These are phyloP conservation scores for Ochropacha duplaris DNA, from an alignment of 2,888 invertebrate species.

Conservation along the genomic window DNA sequence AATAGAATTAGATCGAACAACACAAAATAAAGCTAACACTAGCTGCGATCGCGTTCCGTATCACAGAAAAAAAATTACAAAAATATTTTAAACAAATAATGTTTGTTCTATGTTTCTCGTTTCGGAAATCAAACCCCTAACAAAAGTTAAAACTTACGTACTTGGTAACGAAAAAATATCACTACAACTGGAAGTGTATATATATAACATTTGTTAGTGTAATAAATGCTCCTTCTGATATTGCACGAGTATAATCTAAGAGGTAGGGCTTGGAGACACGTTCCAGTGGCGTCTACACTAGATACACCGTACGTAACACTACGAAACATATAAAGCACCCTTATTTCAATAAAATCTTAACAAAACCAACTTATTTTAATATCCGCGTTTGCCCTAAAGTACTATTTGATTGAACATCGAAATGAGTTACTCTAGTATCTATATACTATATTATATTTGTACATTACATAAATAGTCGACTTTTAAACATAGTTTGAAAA, in stretches of 20 bases:
- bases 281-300: slow-evolving; percentile 13
- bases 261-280: slow-evolving; percentile 48
- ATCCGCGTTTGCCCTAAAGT: neutral
- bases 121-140: slow-evolving; percentile 45
- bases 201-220: slow-evolving; percentile 42
- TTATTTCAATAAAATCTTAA: neutral
- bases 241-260: slow-evolving; percentile 49
- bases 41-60: slow-evolving; percentile 52
- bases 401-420: neutral
- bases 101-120: slow-evolving; percentile 19
- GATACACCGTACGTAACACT: neutral
- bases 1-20: slow-evolving; percentile 29
- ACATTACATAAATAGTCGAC: neutral
- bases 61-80: slow-evolving; percentile 59
- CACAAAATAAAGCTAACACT: slow-evolving; percentile 37
- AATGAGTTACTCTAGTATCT: neutral
- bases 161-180: slow-evolving; percentile 77
- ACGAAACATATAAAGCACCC: neutral
- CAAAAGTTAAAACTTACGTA: slow-evolving; percentile 55
- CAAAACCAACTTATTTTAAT: neutral
- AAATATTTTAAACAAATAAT: slow-evolving; percentile 33
- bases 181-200: slow-evolving; percentile 56
- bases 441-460: neutral
- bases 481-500: neutral
- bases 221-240: slow-evolving; percentile 67